phyloP scores from a whole-genome alignment of 2,113 vertebrate genomes.

The Catharus minimus region DNA sequence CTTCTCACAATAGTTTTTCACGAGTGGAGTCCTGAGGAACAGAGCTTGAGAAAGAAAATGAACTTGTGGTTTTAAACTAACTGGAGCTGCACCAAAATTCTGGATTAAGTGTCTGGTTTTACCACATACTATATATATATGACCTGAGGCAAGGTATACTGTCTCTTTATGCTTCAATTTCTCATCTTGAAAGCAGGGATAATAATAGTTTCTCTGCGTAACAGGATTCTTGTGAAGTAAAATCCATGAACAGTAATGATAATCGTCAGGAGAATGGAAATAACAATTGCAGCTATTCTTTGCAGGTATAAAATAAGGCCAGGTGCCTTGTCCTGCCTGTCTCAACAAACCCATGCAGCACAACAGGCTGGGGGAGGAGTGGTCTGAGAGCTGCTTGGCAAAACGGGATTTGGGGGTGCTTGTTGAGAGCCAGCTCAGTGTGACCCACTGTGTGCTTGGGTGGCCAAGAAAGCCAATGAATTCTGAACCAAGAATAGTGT shows the following conservation, averaged over 20 bases:
- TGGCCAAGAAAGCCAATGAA: not conserved
- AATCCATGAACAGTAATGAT: not conserved
- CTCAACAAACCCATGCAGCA: not conserved
- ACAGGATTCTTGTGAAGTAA: not conserved
- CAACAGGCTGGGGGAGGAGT: not conserved
- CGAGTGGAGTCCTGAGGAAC: not conserved
- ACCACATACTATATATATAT: not conserved
- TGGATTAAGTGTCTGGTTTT: not conserved
- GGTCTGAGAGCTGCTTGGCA: not conserved
- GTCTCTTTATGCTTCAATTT: not conserved
- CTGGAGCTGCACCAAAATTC: not conserved
- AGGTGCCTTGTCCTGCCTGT: not conserved
- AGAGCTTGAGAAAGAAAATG: not conserved
- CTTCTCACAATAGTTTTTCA: not conserved
- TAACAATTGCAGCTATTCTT: not conserved
- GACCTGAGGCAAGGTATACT: not conserved
- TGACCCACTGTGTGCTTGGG: not conserved
- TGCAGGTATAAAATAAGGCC: not conserved
- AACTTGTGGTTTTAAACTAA: not conserved
- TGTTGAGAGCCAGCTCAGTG: accelerated
- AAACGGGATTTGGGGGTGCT: not conserved
- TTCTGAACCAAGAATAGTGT: not conserved
- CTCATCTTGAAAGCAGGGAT: not conserved
- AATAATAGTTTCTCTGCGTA: not conserved
- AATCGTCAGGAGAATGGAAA: not conserved